Percentiles rank a stretch among this genome's conserved stretches.
phyloP scores from a whole-genome alignment of 2,888 invertebrate genomes.

The Hypolimnas misippus region DNA sequence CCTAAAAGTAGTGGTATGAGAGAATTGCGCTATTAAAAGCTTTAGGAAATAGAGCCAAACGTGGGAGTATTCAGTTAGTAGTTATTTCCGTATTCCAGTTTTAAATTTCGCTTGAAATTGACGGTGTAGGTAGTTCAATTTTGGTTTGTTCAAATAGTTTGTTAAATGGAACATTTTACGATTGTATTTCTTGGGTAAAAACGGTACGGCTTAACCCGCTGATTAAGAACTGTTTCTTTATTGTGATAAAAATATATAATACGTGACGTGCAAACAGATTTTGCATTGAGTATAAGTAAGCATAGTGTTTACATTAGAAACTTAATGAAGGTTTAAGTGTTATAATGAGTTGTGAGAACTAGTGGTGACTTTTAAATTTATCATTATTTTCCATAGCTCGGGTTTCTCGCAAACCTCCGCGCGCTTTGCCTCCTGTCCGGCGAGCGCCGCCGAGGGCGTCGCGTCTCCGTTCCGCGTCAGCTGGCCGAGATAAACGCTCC shows the following conservation, averaged over 20 bases:
- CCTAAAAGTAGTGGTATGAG: not conserved
- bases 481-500: slow-evolving; percentile 93
- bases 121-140: not conserved
- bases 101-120: not conserved
- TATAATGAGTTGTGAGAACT: too few species aligned
- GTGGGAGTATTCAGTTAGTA: not conserved
- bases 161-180: too few species aligned
- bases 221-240: too few species aligned
- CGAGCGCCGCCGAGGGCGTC: slow-evolving; percentile 76
- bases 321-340: too few species aligned
- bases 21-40: not conserved
- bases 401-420: slow-evolving; percentile 87
- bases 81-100: not conserved
- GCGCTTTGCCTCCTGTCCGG: slow-evolving; percentile 73
- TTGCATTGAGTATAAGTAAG: too few species aligned
- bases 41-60: slow-evolving; percentile 2
- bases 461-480: slow-evolving; percentile 92
- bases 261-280: too few species aligned
- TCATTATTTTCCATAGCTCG: slow-evolving; percentile 57
- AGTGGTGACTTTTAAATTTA: not conserved
- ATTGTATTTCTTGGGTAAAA: too few species aligned
- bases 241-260: too few species aligned
- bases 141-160: too few species aligned
- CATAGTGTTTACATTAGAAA: too few species aligned
- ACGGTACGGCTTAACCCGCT: too few species aligned